Base-by-base conservation (phyloP, 2,888 invertebrate species). In the Synanthedon andrenaeformis region DNA sequence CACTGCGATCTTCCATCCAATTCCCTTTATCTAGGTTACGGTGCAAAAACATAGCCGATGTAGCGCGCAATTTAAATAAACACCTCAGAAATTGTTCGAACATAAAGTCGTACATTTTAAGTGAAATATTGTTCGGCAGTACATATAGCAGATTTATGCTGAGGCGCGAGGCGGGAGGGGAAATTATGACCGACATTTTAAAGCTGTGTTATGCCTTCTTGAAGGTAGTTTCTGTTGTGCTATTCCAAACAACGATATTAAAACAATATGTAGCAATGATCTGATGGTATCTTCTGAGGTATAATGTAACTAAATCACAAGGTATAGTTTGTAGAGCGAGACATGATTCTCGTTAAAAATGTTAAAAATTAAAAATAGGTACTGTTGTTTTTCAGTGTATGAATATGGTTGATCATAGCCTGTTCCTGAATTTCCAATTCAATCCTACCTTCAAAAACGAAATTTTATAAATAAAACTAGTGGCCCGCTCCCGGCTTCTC, bases 101-200 rank as follows among this genome's bases (percentile, higher is more conserved):
- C 69, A 72, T 74, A 73, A 76, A 74, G 67, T 75, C 70, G 69
- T 68, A 70, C 63, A 70, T 75, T 76, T 54, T 65, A 63, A 66
- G 68, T 78, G 71, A 79, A 77, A 79, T 79, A 79, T 76, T 64
- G 73, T 65, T 59, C 63, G 58, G 59, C 68, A 64, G 73, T 71
- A 72, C 72, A 76, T 72, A 69, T 64, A 65, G 61, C 65, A 68
- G 76, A 80, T 82, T 82, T 81, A 81, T 79, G 76, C 74, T 62
- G 61, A 66, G 70, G 73, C 76, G 79, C 77, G 75, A 66, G 71
- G 72, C 65, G 62, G 62, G 61, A 61, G 56, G 54, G 61, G 66
- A 73, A 81, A 69, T 77, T 79, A 79, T 76, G 76, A 72, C 70
- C 69, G 71, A 71, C 62, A 70, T 76, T 79, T 70, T 63, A 68